These are phyloP conservation scores for Babyrousa celebensis DNA, from an alignment of 2,797 vertebrate species.

Conservation along the genomic window DNA sequence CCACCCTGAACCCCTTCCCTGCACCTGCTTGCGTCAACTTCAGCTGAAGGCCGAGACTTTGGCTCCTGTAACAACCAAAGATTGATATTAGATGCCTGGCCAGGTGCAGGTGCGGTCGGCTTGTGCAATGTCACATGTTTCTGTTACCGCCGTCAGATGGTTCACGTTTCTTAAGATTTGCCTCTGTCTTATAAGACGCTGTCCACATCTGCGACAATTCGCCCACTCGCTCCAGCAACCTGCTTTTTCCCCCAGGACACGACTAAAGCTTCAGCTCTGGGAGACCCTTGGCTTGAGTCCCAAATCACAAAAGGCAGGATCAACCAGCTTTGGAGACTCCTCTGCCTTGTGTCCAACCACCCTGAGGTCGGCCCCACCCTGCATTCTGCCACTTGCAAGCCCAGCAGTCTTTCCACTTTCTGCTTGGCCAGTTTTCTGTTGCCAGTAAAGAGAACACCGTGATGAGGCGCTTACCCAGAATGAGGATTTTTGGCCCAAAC, in stretches of 20 bases:
- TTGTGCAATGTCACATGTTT: background rate
- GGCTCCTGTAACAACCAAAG: background rate
- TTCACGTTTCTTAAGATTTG: background rate
- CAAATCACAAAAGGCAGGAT: background rate
- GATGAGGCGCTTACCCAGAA: background rate
- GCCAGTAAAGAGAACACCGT: background rate
- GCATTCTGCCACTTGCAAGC: background rate
- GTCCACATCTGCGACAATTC: background rate
- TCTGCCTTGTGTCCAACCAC: no score
- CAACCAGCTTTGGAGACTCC: background rate
- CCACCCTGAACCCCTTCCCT: fast-evolving
- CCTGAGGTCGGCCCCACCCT: background rate
- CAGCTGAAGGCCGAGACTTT: background rate
- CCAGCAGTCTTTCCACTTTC: background rate
- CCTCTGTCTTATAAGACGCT: background rate
- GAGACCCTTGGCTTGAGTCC: background rate
- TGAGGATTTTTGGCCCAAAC: background rate
- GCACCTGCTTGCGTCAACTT: background rate
- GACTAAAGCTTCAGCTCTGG: background rate
- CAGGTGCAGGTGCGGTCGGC: background rate
- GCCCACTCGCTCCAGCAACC: background rate
- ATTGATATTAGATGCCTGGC: no score
- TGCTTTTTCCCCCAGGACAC: background rate
- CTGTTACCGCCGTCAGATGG: background rate
- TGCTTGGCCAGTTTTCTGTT: background rate